These are phyloP conservation scores for Turdus rufiventris DNA, from an alignment of 2,113 vertebrate genomes.

Conservation along the genomic window DNA sequence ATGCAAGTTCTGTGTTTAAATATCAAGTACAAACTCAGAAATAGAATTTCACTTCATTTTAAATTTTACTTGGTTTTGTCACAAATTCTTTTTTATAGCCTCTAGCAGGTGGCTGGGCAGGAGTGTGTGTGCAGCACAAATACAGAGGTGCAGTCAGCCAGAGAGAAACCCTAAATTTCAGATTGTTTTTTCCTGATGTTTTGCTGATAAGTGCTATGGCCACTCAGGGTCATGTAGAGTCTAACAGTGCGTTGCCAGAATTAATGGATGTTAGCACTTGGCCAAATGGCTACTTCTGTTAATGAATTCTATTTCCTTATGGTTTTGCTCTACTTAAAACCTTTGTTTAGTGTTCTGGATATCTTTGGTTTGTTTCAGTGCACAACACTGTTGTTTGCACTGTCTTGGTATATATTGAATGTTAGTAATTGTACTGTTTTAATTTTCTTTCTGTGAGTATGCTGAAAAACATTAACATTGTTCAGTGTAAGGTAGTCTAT, in stretches of 20 bases:
- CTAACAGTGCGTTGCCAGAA: background rate
- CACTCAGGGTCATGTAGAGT: background rate
- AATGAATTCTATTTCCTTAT: background rate
- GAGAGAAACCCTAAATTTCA: background rate
- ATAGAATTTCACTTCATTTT: background rate
- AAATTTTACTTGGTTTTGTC: background rate
- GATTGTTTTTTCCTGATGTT: fast-evolving
- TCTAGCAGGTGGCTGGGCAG: background rate
- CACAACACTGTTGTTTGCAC: background rate
- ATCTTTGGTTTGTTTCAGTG: background rate
- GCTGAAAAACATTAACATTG: background rate
- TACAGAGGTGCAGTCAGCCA: background rate
- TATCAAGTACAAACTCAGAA: background rate
- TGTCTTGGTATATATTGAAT: background rate
- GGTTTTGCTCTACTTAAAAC: background rate
- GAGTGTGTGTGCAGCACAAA: background rate
- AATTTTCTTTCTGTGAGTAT: background rate
- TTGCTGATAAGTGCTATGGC: background rate
- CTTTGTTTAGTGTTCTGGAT: background rate
- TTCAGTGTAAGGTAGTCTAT: background rate
- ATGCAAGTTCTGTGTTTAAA: background rate
- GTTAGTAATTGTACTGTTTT: background rate
- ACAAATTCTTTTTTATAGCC: background rate
- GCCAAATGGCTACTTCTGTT: background rate
- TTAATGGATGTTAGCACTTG: background rate